Base-by-base conservation (phyloP, 2,888 invertebrate species). In the Ptilodon capucinus region DNA sequence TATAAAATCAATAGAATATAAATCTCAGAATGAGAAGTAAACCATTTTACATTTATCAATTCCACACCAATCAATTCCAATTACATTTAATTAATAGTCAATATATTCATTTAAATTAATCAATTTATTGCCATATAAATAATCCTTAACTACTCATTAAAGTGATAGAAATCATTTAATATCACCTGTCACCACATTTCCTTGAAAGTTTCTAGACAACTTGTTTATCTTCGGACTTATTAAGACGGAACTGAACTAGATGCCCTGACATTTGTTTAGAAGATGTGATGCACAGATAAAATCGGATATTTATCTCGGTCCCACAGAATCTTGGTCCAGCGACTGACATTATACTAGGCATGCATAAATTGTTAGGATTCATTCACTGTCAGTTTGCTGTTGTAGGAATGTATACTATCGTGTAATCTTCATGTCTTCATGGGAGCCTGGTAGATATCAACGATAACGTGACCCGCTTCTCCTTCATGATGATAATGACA, bases 381-480 rank as follows among this genome's bases (percentile, higher is more conserved):
- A 21, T 21, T 21, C 21, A 7, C 4, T n/a, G 28, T 28, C 28
- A 28, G 28, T 28, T 28, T n/a, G 11, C 28, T n/a, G 28, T 11
- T 2, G 8, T n/a, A n/a, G n/a, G n/a, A n/a, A 28, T 28, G n/a
- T 28, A 11, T 28, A 4, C 28, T 28, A 28, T 28, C 28, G n/a
- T 28, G n/a, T n/a, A n/a, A 28, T 28, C 28, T 28, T 28, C 28
- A 28, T 28, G 28, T n/a, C 2, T n/a, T 28, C n/a, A 28, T 28
- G 28, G 1, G n/a, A 2, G 28, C 28, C 28, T 28, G n/a, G 28
- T n/a, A 11, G 28, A 28, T 28, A 28, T 28, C 28, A 28, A n/a
- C 28, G 28, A 28, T 28, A 28, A n/a, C 28, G n/a, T n/a, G 36
- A 28, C 38, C 43, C 23, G 30, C 35, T 40, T 46, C 21, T 40